Conservation (phyloP, 1,140 invertebrate genomes). For the Bombus waltoni region DNA sequence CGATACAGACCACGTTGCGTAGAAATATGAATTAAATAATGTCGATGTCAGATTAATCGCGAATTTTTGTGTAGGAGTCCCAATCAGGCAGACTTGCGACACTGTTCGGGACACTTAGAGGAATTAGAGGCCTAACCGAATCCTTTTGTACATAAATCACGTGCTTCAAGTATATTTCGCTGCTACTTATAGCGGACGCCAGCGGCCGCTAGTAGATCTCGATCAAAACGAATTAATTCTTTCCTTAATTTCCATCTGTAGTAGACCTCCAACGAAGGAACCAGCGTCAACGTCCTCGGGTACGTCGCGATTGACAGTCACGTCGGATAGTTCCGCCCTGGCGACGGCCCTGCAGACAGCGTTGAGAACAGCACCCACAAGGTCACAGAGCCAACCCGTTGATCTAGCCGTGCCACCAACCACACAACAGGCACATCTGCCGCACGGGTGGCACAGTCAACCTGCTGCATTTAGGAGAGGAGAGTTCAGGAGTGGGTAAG, state of each 20-base stretch:
- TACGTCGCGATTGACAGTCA: slow-evolving; percentile 77
- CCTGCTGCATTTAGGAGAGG: slow-evolving; percentile 79
- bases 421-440: slow-evolving; percentile 70
- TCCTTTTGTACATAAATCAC: slow-evolving; percentile 79
- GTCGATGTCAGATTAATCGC: slow-evolving; percentile 45
- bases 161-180: slow-evolving; percentile 76
- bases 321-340: slow-evolving; percentile 78
- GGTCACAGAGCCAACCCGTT: slow-evolving; percentile 83
- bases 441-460: slow-evolving; percentile 81
- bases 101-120: slow-evolving; percentile 75
- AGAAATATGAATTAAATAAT: slow-evolving; percentile 12
- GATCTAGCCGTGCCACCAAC: slow-evolving; percentile 78
- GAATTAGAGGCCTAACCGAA: slow-evolving; percentile 75
- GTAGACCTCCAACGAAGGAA: slow-evolving; percentile 76
- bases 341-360: slow-evolving; percentile 78
- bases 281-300: slow-evolving; percentile 78
- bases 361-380: slow-evolving; percentile 78
- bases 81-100: slow-evolving; percentile 56
- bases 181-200: slow-evolving; percentile 60
- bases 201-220: not conserved
- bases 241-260: slow-evolving; percentile 25
- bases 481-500: slow-evolving; percentile 79
- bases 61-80: slow-evolving; percentile 1
- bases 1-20: not conserved
- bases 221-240: slow-evolving; percentile 4